Evolutionary conservation across 1,140 invertebrate species (phyloP).

Genomic region (Drusus annulatus): DNA sequence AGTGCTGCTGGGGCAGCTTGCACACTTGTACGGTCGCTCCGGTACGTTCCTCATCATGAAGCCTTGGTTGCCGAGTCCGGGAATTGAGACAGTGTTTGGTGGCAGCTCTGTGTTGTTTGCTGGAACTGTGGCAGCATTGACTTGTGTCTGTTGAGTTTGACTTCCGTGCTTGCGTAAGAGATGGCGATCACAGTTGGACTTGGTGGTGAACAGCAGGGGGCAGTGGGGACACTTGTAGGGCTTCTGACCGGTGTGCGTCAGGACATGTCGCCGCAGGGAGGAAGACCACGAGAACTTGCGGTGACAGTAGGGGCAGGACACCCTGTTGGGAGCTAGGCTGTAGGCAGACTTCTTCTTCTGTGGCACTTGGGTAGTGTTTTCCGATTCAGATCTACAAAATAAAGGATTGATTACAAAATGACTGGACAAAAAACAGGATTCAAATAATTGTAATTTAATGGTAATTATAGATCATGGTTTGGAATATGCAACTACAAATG

Average conservation of each 20-base stretch:
- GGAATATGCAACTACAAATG: slow-evolving; percentile 9
- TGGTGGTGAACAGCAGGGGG: slow-evolving; percentile 94
- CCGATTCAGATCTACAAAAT: slow-evolving; percentile 72
- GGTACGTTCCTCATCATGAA: slow-evolving; percentile 80
- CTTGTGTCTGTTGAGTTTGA: slow-evolving; percentile 65
- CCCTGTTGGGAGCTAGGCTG: slow-evolving; percentile 93
- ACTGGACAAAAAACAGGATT: too few species aligned
- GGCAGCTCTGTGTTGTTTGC: slow-evolving; percentile 64
- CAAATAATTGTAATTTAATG: background rate
- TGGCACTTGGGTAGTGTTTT: slow-evolving; percentile 69
- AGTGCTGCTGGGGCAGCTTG: slow-evolving; percentile 86
- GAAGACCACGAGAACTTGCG: slow-evolving; percentile 97
- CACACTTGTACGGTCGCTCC: slow-evolving; percentile 88
- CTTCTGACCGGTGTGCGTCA: slow-evolving; percentile 96
- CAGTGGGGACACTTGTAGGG: slow-evolving; percentile 96
- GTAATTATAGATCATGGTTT: background rate
- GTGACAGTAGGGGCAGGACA: slow-evolving; percentile 92
- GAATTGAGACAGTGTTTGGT: slow-evolving; percentile 57
- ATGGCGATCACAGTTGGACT: slow-evolving; percentile 97
- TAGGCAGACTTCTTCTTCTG: slow-evolving; percentile 95
- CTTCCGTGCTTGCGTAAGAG: slow-evolving; percentile 89
- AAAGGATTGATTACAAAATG: background rate
- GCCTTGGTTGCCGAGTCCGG: slow-evolving; percentile 64
- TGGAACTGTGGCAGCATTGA: slow-evolving; percentile 62
- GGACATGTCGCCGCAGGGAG: slow-evolving; percentile 91